Evolutionary conservation across 2,888 invertebrate genomes (phyloP), one percentile per base, ranked within the genome.

Genomic region (Drosophila colorata): DNA sequence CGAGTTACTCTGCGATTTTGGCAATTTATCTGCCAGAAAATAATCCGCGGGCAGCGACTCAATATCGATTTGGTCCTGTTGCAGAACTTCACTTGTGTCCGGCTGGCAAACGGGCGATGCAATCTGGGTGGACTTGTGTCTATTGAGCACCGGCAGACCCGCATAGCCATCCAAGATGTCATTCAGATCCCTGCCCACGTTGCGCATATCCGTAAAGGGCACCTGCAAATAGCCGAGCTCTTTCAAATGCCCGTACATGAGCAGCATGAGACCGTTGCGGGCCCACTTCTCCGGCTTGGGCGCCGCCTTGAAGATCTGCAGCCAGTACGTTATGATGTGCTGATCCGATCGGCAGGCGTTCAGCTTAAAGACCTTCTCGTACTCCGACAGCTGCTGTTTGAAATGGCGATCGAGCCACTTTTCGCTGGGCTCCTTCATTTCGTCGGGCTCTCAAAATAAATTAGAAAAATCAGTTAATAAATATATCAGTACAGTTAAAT

Each of bases 191-290:
- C 3, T 53, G 5, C 18, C 18, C n/a, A 44, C 49, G 2, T 75
- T 81, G 2, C 43, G 18, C 28, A 63, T 14, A 35, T 87, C 68
- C 0, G 73, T 73, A 6, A 82, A 82, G 1, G 86, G 82, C 11
- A 48, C 33, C 51, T 55, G 44, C 0, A 82, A 46, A 4, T 41
- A 46, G 0, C 86, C 73, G 4, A 75, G 53, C 7, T 82, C 82
- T 38, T 37, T 61, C 6, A 82, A 7, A 37, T 82, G 82, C 0
- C 66, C 86, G 23, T 63, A 75, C 65, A 82, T 75, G 0, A 82
- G 47, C 0, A 82, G 48, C 46, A 70, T 49, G 2, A 87, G 35
- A 3, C 73, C 43, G 14, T 85, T 82, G 0, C 82, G 44, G 4
- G 82, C 72, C 28, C 64, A 16, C 41, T 82, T 82, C 31, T 82